Evolutionary conservation across 2,888 invertebrate species (phyloP).

Genomic region (Nymphalis urticae): DNA sequence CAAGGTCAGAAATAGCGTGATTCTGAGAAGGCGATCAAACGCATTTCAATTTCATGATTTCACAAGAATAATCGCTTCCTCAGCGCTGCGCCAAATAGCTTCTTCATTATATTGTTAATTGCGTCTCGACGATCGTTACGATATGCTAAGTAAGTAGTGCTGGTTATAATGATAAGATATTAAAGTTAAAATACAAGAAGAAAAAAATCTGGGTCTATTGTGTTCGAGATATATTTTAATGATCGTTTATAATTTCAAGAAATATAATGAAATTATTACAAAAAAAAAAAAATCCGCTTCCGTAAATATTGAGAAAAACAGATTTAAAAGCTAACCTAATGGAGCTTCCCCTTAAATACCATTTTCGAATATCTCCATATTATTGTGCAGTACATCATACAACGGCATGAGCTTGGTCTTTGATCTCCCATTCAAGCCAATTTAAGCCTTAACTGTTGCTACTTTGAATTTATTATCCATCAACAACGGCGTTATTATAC

Average conservation of each 20-base stretch:
- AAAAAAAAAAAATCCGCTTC: no score
- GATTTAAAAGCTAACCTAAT: not conserved
- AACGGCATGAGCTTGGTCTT: conserved; percentile 56
- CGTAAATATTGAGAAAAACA: not conserved
- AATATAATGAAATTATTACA: no score
- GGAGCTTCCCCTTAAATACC: conserved; percentile 59
- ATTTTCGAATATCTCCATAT: conserved; percentile 66
- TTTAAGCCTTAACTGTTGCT: conserved; percentile 45
- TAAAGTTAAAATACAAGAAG: no score
- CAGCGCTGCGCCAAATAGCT: conserved; percentile 48
- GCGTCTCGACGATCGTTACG: not conserved
- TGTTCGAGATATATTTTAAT: no score
- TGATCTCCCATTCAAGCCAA: conserved; percentile 58
- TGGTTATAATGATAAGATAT: no score
- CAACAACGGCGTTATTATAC: conserved; percentile 47
- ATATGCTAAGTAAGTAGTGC: not conserved
- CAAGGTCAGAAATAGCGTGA: conserved; percentile 8
- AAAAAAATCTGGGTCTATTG: no score
- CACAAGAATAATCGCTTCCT: conserved; percentile 22
- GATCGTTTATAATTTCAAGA: no score
- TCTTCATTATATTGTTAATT: conserved; percentile 14
- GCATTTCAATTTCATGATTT: conserved; percentile 5
- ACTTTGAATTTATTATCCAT: conserved; percentile 51
- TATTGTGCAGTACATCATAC: conserved; percentile 71
- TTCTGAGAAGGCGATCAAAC: conserved; percentile 15